Evolutionary conservation across 2,888 invertebrate genomes (phyloP).

Genomic region (Augochlorella aurata): DNA sequence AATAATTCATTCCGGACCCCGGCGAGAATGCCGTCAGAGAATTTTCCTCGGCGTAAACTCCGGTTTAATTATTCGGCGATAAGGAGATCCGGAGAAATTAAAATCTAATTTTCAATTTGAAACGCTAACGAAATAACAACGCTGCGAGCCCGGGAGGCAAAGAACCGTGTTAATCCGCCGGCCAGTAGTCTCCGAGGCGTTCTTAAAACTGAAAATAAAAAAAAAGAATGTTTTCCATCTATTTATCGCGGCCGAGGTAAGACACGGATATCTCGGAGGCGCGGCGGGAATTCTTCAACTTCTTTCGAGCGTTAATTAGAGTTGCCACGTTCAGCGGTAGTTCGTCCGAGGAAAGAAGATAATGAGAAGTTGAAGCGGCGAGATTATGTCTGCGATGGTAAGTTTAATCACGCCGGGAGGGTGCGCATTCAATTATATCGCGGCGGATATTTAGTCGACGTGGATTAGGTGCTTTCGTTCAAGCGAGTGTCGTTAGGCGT

Average conservation of each 20-base stretch:
- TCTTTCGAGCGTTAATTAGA: conserved; percentile 45
- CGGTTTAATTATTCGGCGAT: background rate
- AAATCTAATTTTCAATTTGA: background rate
- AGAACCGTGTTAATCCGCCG: background rate
- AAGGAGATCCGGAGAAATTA: background rate
- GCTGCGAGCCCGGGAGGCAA: background rate
- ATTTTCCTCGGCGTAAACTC: background rate
- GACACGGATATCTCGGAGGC: conserved; percentile 7
- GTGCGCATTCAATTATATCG: conserved; percentile 61
- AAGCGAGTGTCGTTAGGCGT: conserved; percentile 55
- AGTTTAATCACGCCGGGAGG: conserved; percentile 58
- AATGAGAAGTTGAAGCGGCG: conserved; percentile 47
- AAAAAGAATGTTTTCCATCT: conserved; percentile 18
- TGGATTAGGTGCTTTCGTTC: conserved; percentile 63
- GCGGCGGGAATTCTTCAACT: conserved; percentile 31
- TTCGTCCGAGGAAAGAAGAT: conserved; percentile 46
- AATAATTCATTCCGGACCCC: background rate
- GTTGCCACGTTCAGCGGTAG: conserved; percentile 35
- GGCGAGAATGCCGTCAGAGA: no score
- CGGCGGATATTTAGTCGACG: conserved; percentile 62
- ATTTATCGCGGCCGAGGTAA: conserved; percentile 21
- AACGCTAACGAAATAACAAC: conserved; percentile 8
- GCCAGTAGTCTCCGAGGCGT: background rate
- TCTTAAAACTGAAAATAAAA: background rate
- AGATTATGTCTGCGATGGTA: conserved; percentile 48